These are phyloP conservation scores for Talpa occidentalis DNA, from an alignment of 2,113 vertebrate genomes.

Conservation along the genomic window DNA sequence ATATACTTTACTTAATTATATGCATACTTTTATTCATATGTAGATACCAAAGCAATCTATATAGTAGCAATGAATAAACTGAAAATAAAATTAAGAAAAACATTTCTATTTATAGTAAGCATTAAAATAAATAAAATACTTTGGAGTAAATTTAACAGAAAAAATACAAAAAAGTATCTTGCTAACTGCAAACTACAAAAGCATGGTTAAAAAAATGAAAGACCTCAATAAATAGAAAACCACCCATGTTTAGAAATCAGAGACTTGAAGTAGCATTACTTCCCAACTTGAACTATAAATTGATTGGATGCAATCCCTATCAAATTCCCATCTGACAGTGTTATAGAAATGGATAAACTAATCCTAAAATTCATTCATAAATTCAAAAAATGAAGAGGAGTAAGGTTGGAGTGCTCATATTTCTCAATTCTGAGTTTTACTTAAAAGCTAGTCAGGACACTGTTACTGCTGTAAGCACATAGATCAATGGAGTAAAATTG, in stretches of 20 bases:
- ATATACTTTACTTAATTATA: neutral
- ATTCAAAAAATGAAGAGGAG: neutral
- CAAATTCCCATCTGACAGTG: neutral
- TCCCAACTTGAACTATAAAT: neutral
- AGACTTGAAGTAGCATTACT: neutral
- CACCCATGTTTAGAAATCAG: neutral
- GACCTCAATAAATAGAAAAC: neutral
- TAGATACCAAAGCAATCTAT: neutral
- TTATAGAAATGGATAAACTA: neutral
- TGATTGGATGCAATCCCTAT: neutral
- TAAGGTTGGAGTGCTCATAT: neutral
- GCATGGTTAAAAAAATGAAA: neutral
- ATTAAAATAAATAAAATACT: neutral
- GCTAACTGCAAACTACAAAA: neutral
- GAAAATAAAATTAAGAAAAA: constrained; percentile 23
- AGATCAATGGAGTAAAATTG: too few species aligned
- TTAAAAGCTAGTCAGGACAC: neutral
- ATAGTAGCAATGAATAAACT: neutral
- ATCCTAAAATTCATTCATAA: neutral
- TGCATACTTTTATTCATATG: too few species aligned
- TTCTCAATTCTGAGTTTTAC: neutral
- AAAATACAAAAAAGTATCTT: neutral
- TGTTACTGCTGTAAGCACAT: too few species aligned
- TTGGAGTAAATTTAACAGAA: too few species aligned
- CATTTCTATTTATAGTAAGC: neutral